Base-by-base conservation (phyloP, 2,113 vertebrate species). In the Tinamus guttatus region DNA sequence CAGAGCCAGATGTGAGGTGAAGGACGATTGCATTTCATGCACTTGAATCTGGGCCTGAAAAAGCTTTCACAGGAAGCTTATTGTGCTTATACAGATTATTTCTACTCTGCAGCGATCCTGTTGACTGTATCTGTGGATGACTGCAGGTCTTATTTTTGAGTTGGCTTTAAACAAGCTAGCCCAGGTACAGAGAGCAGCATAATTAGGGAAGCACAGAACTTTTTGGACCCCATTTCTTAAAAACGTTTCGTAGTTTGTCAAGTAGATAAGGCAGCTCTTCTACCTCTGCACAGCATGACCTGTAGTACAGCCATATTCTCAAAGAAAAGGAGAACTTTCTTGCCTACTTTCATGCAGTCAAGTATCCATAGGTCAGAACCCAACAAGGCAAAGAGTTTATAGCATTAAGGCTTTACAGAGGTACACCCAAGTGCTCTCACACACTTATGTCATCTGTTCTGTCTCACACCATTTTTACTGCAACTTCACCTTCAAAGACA, bases 401-500 rank as follows among this genome's bases (percentile, higher is more conserved):
- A 1, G 40, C 28, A 38, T n/a, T 22, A 38, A 22, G 36, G 45
- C 49, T 65, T 59, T 77, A 68, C 27, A 69, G 25, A 85, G 63
- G 58, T 13, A 20, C 0, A 0, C 32, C 82, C 73, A n/a, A 73
- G 76, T 1, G 0, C 76, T 71, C 82, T 62, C 51, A 14, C 20
- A 49, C 16, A 22, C 58, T 38, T 68, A 54, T 43, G 62, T 28
- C 56, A 88, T 87, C 69, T 22, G 32, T 60, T 68, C 78, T 75
- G 80, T 83, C 25, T 78, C 65, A 58, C 34, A 81, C 9, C 47
- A 58, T 10, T 68, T 88, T 76, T 62, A 81, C 38, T 87, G 65
- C 69, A 81, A 68, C 65, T 24, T 81, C 89, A 94, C 91, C 86
- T 92, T 95, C 86, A 81, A 27, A 51, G 82, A 78, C 74, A 92